phyloP scores from a whole-genome alignment of 2,797 vertebrate species.

The Acipenser transmontanus region DNA sequence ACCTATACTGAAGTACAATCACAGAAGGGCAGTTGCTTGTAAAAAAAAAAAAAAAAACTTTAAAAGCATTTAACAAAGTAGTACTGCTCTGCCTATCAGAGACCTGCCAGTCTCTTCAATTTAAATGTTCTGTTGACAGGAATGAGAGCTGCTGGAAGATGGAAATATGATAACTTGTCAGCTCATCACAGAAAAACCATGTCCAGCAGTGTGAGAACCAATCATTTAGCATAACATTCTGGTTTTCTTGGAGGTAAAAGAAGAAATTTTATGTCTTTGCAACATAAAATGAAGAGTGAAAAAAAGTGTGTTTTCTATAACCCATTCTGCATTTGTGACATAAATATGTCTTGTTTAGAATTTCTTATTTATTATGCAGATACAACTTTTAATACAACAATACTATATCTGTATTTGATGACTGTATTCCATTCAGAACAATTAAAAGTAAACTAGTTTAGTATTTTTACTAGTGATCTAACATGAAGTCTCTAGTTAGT shows the following conservation, averaged over 20 bases:
- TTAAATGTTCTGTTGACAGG: conserved; percentile 57
- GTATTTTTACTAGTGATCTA: too few relatives aligned
- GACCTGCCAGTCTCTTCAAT: conserved; percentile 56
- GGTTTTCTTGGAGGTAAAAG: conserved; percentile 20
- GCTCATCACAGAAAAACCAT: conserved; percentile 48
- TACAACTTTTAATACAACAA: too few relatives aligned
- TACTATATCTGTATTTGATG: too few relatives aligned
- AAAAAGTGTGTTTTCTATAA: too few relatives aligned
- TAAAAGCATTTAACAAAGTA: conserved; percentile 30
- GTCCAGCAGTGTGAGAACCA: conserved; percentile 50
- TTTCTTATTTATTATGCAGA: too few relatives aligned
- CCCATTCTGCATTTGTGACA: too few relatives aligned
- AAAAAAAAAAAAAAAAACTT: conserved; percentile 43
- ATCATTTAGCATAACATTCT: conserved; percentile 36
- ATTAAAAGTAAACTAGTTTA: too few relatives aligned
- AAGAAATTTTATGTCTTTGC: too few relatives aligned
- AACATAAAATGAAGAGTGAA: too few relatives aligned
- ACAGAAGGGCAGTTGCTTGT: conserved; percentile 31
- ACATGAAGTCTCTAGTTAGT: too few relatives aligned
- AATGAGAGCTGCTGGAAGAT: conserved; percentile 36
- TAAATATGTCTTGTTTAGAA: too few relatives aligned
- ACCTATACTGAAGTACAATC: conserved; percentile 31
- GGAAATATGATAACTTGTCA: conserved; percentile 60
- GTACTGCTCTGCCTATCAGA: conserved; percentile 45
- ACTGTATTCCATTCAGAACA: too few relatives aligned